Conservation (phyloP, 2,888 invertebrate species). For the Tholera decimalis region DNA sequence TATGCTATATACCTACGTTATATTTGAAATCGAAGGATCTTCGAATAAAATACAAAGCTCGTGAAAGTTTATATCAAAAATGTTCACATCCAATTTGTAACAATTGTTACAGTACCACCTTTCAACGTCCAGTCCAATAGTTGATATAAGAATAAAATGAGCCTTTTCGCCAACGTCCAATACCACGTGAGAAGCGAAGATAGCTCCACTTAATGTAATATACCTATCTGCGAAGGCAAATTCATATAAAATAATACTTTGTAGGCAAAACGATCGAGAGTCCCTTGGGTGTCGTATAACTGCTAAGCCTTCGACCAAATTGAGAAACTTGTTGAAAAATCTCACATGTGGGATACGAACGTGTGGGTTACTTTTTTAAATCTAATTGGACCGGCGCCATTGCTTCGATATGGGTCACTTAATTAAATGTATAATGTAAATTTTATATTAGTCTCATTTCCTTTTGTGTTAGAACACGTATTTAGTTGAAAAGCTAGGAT, state of each 20-base stretch:
- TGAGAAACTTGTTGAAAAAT: conserved; percentile 87
- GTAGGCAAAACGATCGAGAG: conserved; percentile 84
- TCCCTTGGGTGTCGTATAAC: conserved; percentile 84
- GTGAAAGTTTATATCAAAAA: conserved; percentile 72
- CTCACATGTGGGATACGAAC: conserved; percentile 78
- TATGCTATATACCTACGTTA: conserved; percentile 9
- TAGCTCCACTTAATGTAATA: conserved; percentile 77
- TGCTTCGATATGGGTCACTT: conserved; percentile 23
- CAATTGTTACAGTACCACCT: conserved; percentile 79
- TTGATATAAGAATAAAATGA: conserved; percentile 79
- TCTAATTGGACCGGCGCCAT: conserved; percentile 55
- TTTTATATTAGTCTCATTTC: conserved; percentile 18
- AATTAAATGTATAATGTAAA: conserved; percentile 36
- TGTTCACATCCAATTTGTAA: conserved; percentile 83
- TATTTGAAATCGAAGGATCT: conserved; percentile 30
- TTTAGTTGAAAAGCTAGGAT: conserved; percentile 11
- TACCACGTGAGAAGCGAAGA: conserved; percentile 74
- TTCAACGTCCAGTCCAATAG: conserved; percentile 73
- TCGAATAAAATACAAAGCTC: conserved; percentile 66
- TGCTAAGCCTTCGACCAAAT: conserved; percentile 85
- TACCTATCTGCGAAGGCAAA: conserved; percentile 77
- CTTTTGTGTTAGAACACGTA: conserved; percentile 24
- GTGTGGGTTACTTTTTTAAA: conserved; percentile 70
- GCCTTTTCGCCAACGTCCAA: conserved; percentile 77
- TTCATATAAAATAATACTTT: conserved; percentile 87